Base-by-base conservation (phyloP, 1,140 invertebrate species). In the Diprion similis region DNA sequence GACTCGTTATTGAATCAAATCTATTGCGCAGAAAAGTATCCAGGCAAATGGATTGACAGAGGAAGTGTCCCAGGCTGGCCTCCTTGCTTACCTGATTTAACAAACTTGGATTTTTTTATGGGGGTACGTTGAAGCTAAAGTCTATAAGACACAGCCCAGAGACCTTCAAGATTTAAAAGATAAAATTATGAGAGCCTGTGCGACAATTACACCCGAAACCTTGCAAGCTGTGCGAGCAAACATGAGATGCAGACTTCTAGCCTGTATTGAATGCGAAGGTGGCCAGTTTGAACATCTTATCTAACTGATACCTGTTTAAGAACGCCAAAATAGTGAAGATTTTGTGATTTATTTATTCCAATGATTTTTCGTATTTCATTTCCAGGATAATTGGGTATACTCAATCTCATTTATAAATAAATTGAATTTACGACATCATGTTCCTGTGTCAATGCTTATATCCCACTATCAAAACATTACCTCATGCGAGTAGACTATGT, bases 11-110 rank as follows among this genome's bases (percentile, higher is more conserved):
- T n/a, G n/a, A 51, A 10, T 51, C 9, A 8, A 51, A 51, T 51
- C 9, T 51, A 8, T 51, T 51, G 9, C 48, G 15, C 48, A 51
- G 66, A 18, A 18, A 67, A 67, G 66, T 67, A 18, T 67, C 10
- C 10, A 67, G 66, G 17, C 8, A 67, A 67, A 18, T 67, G 66
- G 10, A n/a, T n/a, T 18, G 66, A n/a, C n/a, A 67, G 66, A 67
- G n/a, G 66, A 18, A 10, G 66, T 24, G 66, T 10, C 10, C 8
- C n/a, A 24, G 8, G 8, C 24, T 81, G 72, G 78, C 78, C 76
- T 47, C 37, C 76, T 68, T 47, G 77, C 70, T 81, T 75, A 51
- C 79, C 78, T 10, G 79, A 82, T 75, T 71, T 83, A 46, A 72
- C 75, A 17, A 64, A 73, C 0, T 76, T 46, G 1, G 76, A 79